phyloP scores from a whole-genome alignment of 2,888 invertebrate genomes.

The Chalcosyrphus nemorum region DNA sequence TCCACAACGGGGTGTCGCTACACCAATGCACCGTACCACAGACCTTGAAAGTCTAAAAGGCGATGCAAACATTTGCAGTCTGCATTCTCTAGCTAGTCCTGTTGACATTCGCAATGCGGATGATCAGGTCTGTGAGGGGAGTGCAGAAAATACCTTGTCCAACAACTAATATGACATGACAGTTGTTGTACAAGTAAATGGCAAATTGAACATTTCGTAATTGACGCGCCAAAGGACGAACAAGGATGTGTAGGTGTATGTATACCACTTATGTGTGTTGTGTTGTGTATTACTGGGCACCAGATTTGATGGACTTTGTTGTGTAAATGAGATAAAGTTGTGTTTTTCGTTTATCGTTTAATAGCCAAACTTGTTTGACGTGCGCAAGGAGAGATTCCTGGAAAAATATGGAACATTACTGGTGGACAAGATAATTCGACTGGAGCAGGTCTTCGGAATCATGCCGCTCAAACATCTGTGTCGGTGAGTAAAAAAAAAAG shows the following conservation, averaged over 20 bases:
- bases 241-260: neutral
- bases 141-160: conserved; percentile 10
- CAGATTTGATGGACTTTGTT: conserved; percentile 7
- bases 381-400: conserved; percentile 79
- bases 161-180: conserved; percentile 2
- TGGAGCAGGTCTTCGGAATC: conserved; percentile 81
- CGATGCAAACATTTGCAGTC: conserved; percentile 21
- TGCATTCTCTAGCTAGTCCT: neutral
- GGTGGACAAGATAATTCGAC: conserved; percentile 79
- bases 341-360: conserved; percentile 7
- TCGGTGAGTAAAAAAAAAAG: conserved; percentile 81
- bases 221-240: conserved; percentile 23
- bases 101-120: neutral
- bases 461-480: conserved; percentile 89
- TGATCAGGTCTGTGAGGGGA: neutral
- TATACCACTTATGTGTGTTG: neutral
- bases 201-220: conserved; percentile 49
- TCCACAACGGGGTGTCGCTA: conserved; percentile 12
- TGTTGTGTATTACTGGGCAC: neutral
- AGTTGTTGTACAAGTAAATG: conserved; percentile 7
- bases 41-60: neutral
- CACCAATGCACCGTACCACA: neutral
- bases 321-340: conserved; percentile 33
- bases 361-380: conserved; percentile 41
- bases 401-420: conserved; percentile 79